Base-by-base conservation (phyloP, 2,797 vertebrate species). In the Spondyliosoma cantharus region DNA sequence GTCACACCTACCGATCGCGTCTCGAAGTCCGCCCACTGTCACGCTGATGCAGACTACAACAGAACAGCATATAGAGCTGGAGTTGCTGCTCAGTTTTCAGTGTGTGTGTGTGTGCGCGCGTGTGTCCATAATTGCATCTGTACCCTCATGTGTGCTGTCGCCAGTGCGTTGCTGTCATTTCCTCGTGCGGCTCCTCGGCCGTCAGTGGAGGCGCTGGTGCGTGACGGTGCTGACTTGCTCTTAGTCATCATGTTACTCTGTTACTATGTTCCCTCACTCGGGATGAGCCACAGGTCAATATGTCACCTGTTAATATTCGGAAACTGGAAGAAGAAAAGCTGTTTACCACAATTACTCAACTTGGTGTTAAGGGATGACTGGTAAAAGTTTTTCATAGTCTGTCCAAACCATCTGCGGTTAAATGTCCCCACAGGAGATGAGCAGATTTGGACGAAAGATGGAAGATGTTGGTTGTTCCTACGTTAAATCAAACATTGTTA, bases 171-270 rank as follows among this genome's bases (percentile, higher is more conserved):
- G 50, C 65, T 17, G 15, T 46, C 16, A 4, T 56, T 46, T 61
- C 58, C 54, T 46, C 78, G 25, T 9, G 78, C 52, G 58, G 46
- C 69, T 63, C 20, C 32, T 53, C 63, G 1, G 22, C 22, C 60
- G 68, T 86, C 87, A 88, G 78, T 74, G 54, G 68, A 76, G 80
- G 67, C n/a, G 24, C 25, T 14, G 74, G 53, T 7, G 80, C 46
- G 2, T 75, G 63, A 73, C 74, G 0, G 8, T 4, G 45, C 67
- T 43, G 57, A 60, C 66, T 48, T 2, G 57, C 46, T 56, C 53
- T 3, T 2, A 57, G 72, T 82, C 63, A 60, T 83, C 80, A 25
- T 13, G 78, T 89, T 87, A 83, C 84, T 50, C 60, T 58, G 57
- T 87, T 20, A 84, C 80, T 27, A 25, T 63, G 72, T 61, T 75